These are phyloP conservation scores for Pterophyllum scalare DNA, from an alignment of 2,113 vertebrate genomes.

Conservation along the genomic window DNA sequence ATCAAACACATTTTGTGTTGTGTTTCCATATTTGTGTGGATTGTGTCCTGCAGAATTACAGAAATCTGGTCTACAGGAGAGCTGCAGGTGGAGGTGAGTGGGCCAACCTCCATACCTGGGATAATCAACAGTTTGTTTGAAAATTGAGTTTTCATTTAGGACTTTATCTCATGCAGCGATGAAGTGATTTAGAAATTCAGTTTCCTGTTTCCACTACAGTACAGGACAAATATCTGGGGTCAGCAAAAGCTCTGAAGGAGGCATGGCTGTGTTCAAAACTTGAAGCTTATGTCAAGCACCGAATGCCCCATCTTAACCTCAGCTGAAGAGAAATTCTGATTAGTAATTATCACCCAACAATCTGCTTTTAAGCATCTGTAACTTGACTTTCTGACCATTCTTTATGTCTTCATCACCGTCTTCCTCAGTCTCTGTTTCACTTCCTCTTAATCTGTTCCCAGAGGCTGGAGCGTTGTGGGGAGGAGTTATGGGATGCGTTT, in stretches of 20 bases:
- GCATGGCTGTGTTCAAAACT: no score
- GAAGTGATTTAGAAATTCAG: not conserved
- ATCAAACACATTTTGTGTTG: not conserved
- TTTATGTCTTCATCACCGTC: not conserved
- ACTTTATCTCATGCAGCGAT: not conserved
- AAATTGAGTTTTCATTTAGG: no score
- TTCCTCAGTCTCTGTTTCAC: not conserved
- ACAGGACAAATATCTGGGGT: not conserved
- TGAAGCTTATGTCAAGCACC: no score
- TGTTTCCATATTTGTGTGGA: no score
- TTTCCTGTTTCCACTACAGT: not conserved
- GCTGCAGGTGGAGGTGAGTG: no score
- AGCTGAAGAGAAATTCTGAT: not conserved
- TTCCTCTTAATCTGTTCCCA: fast-evolving
- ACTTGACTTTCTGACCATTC: not conserved
- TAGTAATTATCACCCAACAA: not conserved
- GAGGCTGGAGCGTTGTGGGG: no score
- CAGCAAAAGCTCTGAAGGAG: not conserved
- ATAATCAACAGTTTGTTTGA: no score
- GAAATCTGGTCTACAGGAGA: no score
- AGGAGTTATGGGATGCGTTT: no score
- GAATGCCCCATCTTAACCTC: not conserved
- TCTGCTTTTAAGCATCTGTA: not conserved
- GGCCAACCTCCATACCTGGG: not conserved
- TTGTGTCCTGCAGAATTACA: no score